phyloP scores from a whole-genome alignment of 1,140 invertebrate species.

The Mactra quadrangularis region DNA sequence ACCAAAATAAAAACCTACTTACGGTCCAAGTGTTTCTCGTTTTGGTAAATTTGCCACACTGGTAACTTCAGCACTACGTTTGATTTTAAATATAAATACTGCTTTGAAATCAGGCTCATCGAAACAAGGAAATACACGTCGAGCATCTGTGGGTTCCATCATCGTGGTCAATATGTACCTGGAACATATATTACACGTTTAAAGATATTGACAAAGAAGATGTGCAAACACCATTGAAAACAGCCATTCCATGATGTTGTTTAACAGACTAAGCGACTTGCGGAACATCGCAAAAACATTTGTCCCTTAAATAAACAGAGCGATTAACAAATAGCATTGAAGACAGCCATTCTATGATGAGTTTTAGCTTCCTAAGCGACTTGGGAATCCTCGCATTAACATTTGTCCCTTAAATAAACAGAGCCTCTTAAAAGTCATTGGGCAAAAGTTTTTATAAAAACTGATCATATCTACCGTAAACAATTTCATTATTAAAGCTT shows the following conservation, averaged over 20 bases:
- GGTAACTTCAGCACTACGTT: conserved; percentile 86
- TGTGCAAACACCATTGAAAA: background rate
- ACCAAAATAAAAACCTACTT: too few species aligned
- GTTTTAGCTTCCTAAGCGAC: too few species aligned
- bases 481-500: too few species aligned
- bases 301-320: too few species aligned
- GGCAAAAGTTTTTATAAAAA: too few species aligned
- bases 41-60: conserved; percentile 91
- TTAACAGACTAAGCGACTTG: background rate
- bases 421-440: too few species aligned
- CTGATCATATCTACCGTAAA: too few species aligned
- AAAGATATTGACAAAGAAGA: background rate
- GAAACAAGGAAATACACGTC: conserved; percentile 94
- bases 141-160: conserved; percentile 69
- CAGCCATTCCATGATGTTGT: background rate
- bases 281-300: background rate
- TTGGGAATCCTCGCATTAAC: too few species aligned
- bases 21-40: conserved; percentile 45
- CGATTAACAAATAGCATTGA: too few species aligned
- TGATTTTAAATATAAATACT: conserved; percentile 90
- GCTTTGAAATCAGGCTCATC: conserved; percentile 96
- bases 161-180: conserved; percentile 61
- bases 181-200: too few species aligned
- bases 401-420: too few species aligned
- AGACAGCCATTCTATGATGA: too few species aligned